Percentiles rank a stretch among this genome's conserved stretches.
These are phyloP conservation scores for Ichneumon xanthorius DNA, from an alignment of 2,888 invertebrate species.

Conservation along the genomic window DNA sequence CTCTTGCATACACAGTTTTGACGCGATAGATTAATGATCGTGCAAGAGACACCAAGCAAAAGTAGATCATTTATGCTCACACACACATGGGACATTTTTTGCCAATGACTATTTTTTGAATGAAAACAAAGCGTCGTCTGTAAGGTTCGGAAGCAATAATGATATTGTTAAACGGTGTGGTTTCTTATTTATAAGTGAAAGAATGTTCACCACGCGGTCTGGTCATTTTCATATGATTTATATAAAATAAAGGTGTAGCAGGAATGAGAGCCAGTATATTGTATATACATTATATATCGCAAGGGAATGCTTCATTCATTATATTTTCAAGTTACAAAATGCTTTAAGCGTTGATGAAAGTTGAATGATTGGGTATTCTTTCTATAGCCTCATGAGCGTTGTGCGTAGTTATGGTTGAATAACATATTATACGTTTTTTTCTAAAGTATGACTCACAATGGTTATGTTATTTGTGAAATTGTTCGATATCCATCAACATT, in stretches of 20 bases:
- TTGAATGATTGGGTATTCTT: conserved; percentile 76
- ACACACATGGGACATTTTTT: not conserved
- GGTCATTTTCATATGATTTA: conserved; percentile 31
- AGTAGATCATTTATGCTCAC: no score
- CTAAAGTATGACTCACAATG: conserved; percentile 6
- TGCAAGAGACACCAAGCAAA: no score
- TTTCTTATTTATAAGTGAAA: not conserved
- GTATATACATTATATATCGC: conserved; percentile 1
- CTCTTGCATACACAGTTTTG: no score
- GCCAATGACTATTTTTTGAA: not conserved
- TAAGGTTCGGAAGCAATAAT: not conserved
- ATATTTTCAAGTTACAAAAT: conserved; percentile 53
- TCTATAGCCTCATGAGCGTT: conserved; percentile 44
- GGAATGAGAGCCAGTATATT: conserved; percentile 61
- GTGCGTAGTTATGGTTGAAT: conserved; percentile 53
- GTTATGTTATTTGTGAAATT: conserved; percentile 1
- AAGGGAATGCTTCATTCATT: conserved; percentile 43
- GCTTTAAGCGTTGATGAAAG: conserved; percentile 70
- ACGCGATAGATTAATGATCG: no score
- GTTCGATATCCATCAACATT: conserved; percentile 32
- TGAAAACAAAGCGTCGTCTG: not conserved
- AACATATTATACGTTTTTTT: conserved; percentile 35
- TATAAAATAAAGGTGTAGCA: conserved; percentile 65
- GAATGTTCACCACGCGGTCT: conserved; percentile 4
- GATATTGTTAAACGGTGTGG: not conserved